A percentile compares a stretch with the other conserved stretches of the same genome.
Conservation (phyloP, 1,140 invertebrate species). For the Aphidius gifuensis region DNA sequence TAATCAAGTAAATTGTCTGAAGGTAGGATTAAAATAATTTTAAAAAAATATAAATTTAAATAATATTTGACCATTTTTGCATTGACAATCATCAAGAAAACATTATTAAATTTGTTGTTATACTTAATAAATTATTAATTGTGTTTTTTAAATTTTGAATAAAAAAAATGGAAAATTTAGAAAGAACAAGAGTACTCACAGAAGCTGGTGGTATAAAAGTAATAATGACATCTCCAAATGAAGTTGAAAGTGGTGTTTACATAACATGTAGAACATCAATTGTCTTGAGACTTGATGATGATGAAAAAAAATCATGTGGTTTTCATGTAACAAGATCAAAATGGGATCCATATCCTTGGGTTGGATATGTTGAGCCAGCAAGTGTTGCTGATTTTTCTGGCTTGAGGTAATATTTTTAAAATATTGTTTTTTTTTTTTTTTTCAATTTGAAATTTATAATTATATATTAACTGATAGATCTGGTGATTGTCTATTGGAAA, state of each 20-base stretch:
- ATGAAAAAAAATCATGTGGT: slow-evolving; percentile 51
- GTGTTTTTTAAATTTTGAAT: not conserved
- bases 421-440: not conserved
- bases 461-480: slow-evolving; percentile 31
- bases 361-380: slow-evolving; percentile 47
- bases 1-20: too few relatives aligned
- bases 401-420: slow-evolving; percentile 35
- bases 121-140: not conserved
- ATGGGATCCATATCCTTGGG: slow-evolving; percentile 73
- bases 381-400: slow-evolving; percentile 44
- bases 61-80: too few relatives aligned
- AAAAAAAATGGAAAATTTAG: not conserved
- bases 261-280: slow-evolving; percentile 15
- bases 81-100: too few relatives aligned
- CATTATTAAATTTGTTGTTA: not conserved
- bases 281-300: slow-evolving; percentile 13
- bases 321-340: slow-evolving; percentile 66
- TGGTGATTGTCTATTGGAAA: slow-evolving; percentile 65
- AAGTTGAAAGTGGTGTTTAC: slow-evolving; percentile 19
- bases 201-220: not conserved
- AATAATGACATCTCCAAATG: slow-evolving; percentile 18
- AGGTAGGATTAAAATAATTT: too few relatives aligned
- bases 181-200: not conserved
- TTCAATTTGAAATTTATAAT: not conserved
- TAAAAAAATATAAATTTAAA: too few relatives aligned